Percentiles rank a stretch among this genome's conserved stretches.
These are phyloP conservation scores for Astropecten irregularis DNA, from an alignment of 53 echinoderm and acorn worm genomes.

Conservation along the genomic window DNA sequence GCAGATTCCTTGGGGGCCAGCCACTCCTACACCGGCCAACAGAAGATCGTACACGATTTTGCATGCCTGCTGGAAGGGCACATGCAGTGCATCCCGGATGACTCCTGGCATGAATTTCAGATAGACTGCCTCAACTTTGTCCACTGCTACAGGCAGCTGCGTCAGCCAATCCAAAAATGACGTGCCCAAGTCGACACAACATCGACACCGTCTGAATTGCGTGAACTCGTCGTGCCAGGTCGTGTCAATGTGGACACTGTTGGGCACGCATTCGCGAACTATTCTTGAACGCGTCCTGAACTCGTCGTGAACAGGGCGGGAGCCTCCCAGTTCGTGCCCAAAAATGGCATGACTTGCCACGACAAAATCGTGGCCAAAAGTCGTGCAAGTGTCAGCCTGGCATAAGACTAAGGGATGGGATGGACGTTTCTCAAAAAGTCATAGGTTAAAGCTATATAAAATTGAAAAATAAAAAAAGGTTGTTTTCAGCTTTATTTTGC, in stretches of 20 bases:
- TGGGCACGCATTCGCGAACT: slow-evolving; percentile 35
- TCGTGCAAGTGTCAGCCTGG: too few relatives aligned
- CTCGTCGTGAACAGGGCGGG: slow-evolving; percentile 32
- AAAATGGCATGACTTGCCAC: too few relatives aligned
- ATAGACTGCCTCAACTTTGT: slow-evolving; percentile 59
- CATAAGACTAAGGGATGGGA: too few relatives aligned
- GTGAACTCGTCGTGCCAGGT: slow-evolving; percentile 30
- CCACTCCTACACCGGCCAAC: slow-evolving; percentile 20
- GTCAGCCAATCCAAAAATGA: slow-evolving; percentile 42
- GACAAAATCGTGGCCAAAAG: too few relatives aligned
- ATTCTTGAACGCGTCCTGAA: not conserved
- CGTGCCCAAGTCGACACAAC: slow-evolving; percentile 39
- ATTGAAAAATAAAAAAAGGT: too few relatives aligned
- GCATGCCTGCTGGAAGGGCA: slow-evolving; percentile 62
- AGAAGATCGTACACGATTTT: slow-evolving; percentile 59
- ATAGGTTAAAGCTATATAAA: too few relatives aligned
- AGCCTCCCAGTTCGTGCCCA: not conserved
- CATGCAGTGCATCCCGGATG: slow-evolving; percentile 5
- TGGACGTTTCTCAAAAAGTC: too few relatives aligned
- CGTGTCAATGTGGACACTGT: not conserved
- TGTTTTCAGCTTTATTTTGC: too few relatives aligned
- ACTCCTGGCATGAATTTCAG: slow-evolving; percentile 50
- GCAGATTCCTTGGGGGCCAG: slow-evolving; percentile 38
- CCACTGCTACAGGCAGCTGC: slow-evolving; percentile 54
- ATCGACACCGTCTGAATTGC: slow-evolving; percentile 42